Evolutionary conservation across 2,888 invertebrate genomes (phyloP).

Genomic region (Coenonympha glycerion): DNA sequence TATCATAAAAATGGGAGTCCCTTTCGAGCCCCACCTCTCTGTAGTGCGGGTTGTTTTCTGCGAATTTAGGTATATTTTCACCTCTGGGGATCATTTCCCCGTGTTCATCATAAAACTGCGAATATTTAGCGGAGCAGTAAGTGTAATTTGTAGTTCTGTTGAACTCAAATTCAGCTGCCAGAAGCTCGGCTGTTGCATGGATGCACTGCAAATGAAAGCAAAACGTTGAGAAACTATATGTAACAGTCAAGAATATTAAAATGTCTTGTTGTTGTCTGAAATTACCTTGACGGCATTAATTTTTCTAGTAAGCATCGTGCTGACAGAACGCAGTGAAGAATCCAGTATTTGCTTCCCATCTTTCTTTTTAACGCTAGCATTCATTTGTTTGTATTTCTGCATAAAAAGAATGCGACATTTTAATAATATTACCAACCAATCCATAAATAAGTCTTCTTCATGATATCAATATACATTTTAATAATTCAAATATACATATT

Average conservation of each 20-base stretch:
- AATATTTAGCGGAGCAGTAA: constrained; percentile 91
- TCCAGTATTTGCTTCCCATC: constrained; percentile 86
- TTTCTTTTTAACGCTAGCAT: constrained; percentile 86
- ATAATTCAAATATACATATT: background rate
- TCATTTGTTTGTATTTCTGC: constrained; percentile 86
- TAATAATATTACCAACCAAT: background rate
- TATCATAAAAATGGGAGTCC: constrained; percentile 90
- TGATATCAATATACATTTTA: background rate
- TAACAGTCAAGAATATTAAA: too few species aligned
- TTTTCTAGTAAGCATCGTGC: constrained; percentile 89
- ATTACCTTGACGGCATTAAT: constrained; percentile 89
- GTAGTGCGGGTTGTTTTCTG: constrained; percentile 59
- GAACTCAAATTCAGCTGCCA: constrained; percentile 78
- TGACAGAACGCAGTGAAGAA: constrained; percentile 87
- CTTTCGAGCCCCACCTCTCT: constrained; percentile 77
- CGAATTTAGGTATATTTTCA: constrained; percentile 45
- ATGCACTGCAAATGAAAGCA: constrained; percentile 78
- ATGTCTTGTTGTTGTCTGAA: too few species aligned
- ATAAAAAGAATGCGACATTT: constrained; percentile 27
- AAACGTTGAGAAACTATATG: background rate
- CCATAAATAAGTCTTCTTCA: background rate
- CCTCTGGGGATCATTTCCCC: constrained; percentile 25
- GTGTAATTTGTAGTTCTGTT: constrained; percentile 54
- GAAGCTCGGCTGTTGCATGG: constrained; percentile 82
- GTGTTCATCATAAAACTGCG: constrained; percentile 61